These are phyloP conservation scores for Himalopsyche phryganea DNA, from an alignment of 1,140 invertebrate genomes.

Conservation along the genomic window DNA sequence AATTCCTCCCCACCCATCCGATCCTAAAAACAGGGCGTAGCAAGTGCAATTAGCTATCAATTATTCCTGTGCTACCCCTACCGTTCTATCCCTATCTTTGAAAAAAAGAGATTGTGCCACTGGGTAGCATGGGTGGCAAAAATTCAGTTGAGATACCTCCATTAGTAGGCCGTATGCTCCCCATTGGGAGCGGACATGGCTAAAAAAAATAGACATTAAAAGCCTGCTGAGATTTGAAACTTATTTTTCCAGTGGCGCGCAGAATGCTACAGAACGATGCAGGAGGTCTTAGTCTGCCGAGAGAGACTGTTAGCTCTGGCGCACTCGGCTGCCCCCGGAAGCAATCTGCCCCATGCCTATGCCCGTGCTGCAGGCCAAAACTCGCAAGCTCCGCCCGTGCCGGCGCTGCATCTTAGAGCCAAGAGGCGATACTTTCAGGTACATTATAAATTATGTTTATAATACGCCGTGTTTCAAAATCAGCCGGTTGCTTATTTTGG, in stretches of 20 bases:
- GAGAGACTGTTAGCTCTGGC: conserved; percentile 59
- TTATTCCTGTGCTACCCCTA: no score
- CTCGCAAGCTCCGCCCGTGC: conserved; percentile 38
- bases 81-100: no score
- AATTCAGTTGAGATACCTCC: no score
- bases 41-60: no score
- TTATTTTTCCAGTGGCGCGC: conserved; percentile 8
- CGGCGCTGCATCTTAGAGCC: conserved; percentile 44
- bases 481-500: not conserved
- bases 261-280: conserved; percentile 37
- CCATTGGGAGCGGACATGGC: no score
- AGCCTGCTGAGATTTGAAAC: no score
- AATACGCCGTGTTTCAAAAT: not conserved
- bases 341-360: conserved; percentile 49
- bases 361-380: conserved; percentile 34
- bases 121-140: no score
- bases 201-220: no score
- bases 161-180: no score
- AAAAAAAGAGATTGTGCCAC: no score
- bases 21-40: no score
- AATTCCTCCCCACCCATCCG: no score
- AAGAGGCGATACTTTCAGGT: conserved; percentile 37
- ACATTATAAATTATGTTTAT: conserved; percentile 1
- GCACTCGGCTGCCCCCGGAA: conserved; percentile 49
- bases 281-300: conserved; percentile 60